These are phyloP conservation scores for Penaeus vannamei DNA, from an alignment of 1,140 invertebrate genomes.

Conservation along the genomic window DNA sequence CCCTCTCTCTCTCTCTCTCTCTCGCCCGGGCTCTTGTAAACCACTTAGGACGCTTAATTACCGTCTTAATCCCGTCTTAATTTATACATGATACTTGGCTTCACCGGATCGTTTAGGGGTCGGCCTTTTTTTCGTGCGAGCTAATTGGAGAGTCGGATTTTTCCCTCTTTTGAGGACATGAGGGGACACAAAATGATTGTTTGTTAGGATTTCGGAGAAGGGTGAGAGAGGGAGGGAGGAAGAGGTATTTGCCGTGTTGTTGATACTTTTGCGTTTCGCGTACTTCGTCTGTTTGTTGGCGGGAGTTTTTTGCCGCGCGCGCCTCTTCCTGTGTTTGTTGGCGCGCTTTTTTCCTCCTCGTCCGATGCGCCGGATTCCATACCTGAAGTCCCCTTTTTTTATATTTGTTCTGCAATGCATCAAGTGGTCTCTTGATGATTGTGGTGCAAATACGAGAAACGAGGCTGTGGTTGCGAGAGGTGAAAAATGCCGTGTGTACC, in stretches of 20 bases:
- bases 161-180: conserved; percentile 41
- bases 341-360: no score
- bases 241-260: not conserved
- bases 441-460: no score
- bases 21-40: conserved; percentile 44
- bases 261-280: not conserved
- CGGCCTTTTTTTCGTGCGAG: conserved; percentile 18
- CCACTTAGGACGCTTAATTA: conserved; percentile 56
- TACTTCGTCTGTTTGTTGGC: not conserved
- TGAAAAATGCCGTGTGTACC: no score
- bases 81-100: conserved; percentile 56
- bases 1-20: conserved; percentile 16
- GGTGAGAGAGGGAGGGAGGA: not conserved
- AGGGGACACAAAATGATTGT: conserved; percentile 44
- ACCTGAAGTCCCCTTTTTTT: no score
- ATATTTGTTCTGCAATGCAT: no score
- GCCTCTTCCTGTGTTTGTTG: no score
- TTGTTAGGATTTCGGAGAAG: conserved; percentile 43
- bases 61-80: conserved; percentile 53
- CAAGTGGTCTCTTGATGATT: no score
- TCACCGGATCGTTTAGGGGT: conserved; percentile 43
- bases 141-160: conserved; percentile 53
- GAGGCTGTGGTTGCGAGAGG: no score
- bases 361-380: no score
- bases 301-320: no score